Conservation (phyloP, 2,113 vertebrate species). For the Vombatus ursinus region DNA sequence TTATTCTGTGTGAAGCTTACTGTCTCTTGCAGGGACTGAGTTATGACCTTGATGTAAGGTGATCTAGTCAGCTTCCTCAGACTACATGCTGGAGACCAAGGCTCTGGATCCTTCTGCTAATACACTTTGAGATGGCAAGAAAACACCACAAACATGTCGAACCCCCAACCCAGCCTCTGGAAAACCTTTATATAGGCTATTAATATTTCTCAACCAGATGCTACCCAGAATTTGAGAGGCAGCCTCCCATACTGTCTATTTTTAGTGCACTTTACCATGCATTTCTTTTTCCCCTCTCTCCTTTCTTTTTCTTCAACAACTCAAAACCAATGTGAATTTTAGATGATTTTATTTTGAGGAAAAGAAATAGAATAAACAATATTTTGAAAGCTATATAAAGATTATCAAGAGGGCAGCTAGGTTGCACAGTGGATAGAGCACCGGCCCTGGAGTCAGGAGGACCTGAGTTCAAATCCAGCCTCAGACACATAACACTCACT, state of each 20-base stretch:
- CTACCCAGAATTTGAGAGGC: not conserved
- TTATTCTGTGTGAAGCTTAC: not conserved
- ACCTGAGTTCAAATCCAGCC: no score
- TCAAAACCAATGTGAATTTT: not conserved
- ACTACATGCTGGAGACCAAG: not conserved
- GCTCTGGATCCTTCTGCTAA: not conserved
- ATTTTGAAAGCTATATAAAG: not conserved
- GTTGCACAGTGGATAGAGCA: no score
- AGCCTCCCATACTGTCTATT: not conserved
- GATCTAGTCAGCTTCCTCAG: not conserved
- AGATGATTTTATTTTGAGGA: not conserved
- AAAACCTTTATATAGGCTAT: not conserved
- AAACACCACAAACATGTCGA: not conserved
- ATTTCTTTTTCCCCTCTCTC: not conserved
- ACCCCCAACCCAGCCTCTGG: not conserved
- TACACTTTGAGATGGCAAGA: not conserved
- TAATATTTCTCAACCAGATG: not conserved
- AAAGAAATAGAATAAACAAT: not conserved
- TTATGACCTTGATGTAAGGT: not conserved
- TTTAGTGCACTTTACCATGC: not conserved
- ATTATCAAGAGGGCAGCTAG: no score
- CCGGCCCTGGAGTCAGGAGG: no score
- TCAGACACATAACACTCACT: no score
- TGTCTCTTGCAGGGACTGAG: not conserved
- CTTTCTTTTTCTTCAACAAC: not conserved